Conservation (phyloP, 2,797 vertebrate species). For the Xyrichtys novacula region DNA sequence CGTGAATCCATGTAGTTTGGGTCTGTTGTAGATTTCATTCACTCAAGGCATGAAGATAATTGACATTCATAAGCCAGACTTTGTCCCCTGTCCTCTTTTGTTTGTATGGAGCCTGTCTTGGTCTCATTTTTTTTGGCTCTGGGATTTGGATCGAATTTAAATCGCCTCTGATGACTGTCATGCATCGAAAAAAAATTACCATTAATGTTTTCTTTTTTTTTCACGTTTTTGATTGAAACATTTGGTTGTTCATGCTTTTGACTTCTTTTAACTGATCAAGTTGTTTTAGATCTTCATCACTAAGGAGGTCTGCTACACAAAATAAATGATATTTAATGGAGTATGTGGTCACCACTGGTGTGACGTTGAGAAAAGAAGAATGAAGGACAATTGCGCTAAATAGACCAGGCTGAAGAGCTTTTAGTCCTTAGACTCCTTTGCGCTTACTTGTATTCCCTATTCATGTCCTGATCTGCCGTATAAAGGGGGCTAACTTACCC, state of each 20-base stretch:
- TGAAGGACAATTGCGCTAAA: conserved; percentile 68
- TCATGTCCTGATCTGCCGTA: conserved; percentile 83
- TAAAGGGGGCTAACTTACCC: conserved; percentile 95
- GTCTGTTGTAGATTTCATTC: conserved; percentile 18
- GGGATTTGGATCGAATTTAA: conserved; percentile 26
- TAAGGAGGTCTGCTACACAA: conserved; percentile 2
- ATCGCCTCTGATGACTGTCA: conserved; percentile 13
- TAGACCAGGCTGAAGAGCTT: conserved; percentile 71
- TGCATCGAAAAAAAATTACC: neutral
- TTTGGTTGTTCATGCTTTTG: neutral
- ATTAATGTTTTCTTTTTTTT: neutral
- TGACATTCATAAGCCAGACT: conserved; percentile 30
- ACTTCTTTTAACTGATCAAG: neutral
- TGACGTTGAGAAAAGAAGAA: conserved; percentile 46
- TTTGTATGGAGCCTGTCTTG: conserved; percentile 30
- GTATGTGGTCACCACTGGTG: conserved; percentile 18
- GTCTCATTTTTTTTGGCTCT: conserved; percentile 24
- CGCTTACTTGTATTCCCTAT: conserved; percentile 80
- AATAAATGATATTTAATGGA: conserved; percentile 30
- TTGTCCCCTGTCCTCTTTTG: neutral
- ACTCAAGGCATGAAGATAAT: conserved; percentile 11
- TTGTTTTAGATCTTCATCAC: neutral
- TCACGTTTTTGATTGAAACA: neutral
- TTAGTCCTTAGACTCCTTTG: conserved; percentile 67
- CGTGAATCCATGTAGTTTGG: conserved; percentile 15